Base-by-base conservation (phyloP, 2,888 invertebrate genomes). In the Gonocerus acuteangulatus region DNA sequence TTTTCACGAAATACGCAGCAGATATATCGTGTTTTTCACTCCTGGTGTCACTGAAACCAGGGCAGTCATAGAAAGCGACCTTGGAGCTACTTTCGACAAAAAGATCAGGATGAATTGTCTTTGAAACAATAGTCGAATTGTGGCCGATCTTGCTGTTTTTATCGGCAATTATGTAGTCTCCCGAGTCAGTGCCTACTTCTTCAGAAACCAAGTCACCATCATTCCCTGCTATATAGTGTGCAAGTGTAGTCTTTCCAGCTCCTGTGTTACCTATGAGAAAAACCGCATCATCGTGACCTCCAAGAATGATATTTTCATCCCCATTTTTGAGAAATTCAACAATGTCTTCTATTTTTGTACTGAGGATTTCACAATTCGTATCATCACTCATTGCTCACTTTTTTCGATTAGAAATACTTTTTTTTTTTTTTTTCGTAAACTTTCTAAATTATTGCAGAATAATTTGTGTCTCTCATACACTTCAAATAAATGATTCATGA, bases 1-100 rank as follows among this genome's bases (percentile, higher is more conserved):
- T 54, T 23, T 54, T 54, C 11, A 54, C 36, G 39, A 54, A 54
- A 23, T 54, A 54, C 7, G 54, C 42, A 2, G 54, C 42, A 6
- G 39, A 34, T 15, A 54, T 54, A 21, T 54, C 54, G 22, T 54
- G 54, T 21, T 36, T 42, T 6, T 36, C 22, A 16, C 54, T 54
- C 11, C 54, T 39, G 2, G 54, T 54, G 21, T 54, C 54, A 42
- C 36, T 54, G 42, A 54, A 54, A 1, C 54, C 54, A 1, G 54
- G 54, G n/a, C 54, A 54, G 54, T 54, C 54, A 9, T 54, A 54
- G 15, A 32, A 51, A 51, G 36, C 2, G 32, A 36, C 19, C 6
- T 21, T 21, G 2, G 36, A 19, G n/a, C 13, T 36, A 1, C 1
- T n/a, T 19, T 36, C 21, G 18, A 32, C 21, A 7, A 51, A 18